phyloP scores from a whole-genome alignment of 2,113 vertebrate genomes.

The Pantherophis guttatus region DNA sequence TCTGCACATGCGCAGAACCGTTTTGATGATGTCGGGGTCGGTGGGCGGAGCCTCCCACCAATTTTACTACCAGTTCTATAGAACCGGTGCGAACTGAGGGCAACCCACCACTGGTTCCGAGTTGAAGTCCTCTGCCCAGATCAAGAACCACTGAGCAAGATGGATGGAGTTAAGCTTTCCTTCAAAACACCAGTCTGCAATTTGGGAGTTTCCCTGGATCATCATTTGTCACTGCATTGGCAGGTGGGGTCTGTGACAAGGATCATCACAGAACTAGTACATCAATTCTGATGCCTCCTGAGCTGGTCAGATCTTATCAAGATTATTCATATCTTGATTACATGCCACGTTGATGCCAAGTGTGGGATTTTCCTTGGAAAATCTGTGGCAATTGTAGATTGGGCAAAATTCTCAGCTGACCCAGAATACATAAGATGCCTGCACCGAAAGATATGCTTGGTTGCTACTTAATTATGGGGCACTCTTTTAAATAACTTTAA shows the following conservation, averaged over 20 bases:
- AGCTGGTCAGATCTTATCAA: not conserved
- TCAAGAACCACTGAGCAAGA: not conserved
- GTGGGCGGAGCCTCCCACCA: too few relatives aligned
- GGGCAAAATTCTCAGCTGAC: not conserved
- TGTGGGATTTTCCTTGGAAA: not conserved
- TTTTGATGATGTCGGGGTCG: too few relatives aligned
- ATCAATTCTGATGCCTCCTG: not conserved
- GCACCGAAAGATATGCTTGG: not conserved
- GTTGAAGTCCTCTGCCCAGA: not conserved
- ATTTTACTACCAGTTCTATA: too few relatives aligned
- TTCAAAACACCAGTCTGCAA: not conserved
- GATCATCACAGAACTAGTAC: not conserved
- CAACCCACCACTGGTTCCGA: not conserved
- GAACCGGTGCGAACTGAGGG: too few relatives aligned
- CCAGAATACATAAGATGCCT: not conserved
- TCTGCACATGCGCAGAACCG: too few relatives aligned
- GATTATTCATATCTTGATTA: not conserved
- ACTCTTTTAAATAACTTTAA: not conserved
- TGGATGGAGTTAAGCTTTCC: not conserved
- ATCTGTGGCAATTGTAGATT: not conserved
- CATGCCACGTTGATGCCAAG: not conserved
- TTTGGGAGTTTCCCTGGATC: not conserved
- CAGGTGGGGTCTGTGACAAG: not conserved
- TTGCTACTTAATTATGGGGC: not conserved
- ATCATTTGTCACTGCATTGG: not conserved